phyloP scores from a whole-genome alignment of 2,888 invertebrate species.

The Lucinisca nassula region DNA sequence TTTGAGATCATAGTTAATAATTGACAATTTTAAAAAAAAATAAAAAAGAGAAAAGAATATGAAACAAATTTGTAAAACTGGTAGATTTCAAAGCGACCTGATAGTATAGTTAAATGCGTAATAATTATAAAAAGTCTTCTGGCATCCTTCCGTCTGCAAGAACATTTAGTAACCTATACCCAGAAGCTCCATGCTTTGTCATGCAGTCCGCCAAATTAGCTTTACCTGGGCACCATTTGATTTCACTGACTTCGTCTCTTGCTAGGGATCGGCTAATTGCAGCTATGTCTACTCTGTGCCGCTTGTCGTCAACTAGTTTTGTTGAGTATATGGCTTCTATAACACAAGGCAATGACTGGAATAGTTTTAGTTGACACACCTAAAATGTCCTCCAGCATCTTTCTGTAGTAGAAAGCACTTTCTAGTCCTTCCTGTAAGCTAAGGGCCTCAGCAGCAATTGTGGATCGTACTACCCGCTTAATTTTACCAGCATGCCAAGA shows the following conservation, averaged over 20 bases:
- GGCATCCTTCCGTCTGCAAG: background rate
- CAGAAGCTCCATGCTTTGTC: constrained; percentile 10
- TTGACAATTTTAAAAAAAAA: background rate
- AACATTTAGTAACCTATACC: background rate
- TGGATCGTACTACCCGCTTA: constrained; percentile 1
- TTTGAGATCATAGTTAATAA: background rate
- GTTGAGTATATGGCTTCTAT: constrained; percentile 55
- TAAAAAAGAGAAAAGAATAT: background rate
- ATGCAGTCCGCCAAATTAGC: constrained; percentile 6
- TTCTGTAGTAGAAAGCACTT: constrained; percentile 23
- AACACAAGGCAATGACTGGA: constrained; percentile 26
- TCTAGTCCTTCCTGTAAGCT: constrained; percentile 34
- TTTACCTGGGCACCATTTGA: constrained; percentile 9
- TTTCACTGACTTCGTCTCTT: background rate
- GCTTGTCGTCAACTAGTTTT: constrained; percentile 55
- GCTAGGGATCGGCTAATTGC: constrained; percentile 40
- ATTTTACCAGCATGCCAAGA: constrained; percentile 39
- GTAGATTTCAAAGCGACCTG: background rate
- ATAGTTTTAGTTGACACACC: too few species aligned
- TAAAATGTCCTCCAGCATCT: constrained; percentile 27
- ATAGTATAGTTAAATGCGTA: background rate
- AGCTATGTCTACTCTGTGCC: constrained; percentile 43
- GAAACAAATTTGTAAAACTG: background rate
- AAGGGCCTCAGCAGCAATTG: constrained; percentile 18
- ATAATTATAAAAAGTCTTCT: background rate